These are phyloP conservation scores for Lasioglossum marginatum DNA, from an alignment of 2,888 invertebrate species.

Conservation along the genomic window DNA sequence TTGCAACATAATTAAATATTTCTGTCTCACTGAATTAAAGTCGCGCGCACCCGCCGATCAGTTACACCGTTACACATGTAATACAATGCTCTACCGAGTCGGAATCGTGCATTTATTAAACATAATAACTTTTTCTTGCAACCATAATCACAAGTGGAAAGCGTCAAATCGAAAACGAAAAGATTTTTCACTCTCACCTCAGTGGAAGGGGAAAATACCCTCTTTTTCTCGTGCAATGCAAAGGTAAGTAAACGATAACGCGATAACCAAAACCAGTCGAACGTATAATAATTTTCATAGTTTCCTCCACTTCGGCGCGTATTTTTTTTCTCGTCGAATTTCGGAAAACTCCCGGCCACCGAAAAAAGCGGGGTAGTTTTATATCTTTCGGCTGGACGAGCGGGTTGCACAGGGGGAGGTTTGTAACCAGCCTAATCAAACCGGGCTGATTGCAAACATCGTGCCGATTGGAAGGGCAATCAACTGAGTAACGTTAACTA, in stretches of 20 bases:
- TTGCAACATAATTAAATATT: constrained; percentile 10
- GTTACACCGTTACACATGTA: not conserved
- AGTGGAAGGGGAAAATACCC: not conserved
- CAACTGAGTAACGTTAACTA: constrained; percentile 81
- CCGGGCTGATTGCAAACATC: constrained; percentile 78
- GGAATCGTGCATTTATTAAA: constrained; percentile 9
- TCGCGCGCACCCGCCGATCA: not conserved
- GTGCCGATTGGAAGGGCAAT: constrained; percentile 80
- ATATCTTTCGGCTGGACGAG: constrained; percentile 50
- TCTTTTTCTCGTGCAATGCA: not conserved
- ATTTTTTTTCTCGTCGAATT: not conserved
- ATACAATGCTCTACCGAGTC: not conserved
- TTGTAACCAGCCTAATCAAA: constrained; percentile 73
- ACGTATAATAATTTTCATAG: constrained; percentile 38
- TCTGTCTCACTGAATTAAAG: constrained; percentile 20
- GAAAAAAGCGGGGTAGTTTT: constrained; percentile 57
- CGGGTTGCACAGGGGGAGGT: constrained; percentile 52
- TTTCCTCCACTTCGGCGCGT: not conserved
- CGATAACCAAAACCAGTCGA: too few relatives aligned
- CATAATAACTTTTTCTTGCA: not conserved
- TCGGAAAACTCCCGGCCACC: constrained; percentile 19
- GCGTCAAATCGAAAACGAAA: not conserved
- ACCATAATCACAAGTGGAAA: not conserved
- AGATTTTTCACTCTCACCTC: not conserved
- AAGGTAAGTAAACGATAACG: not conserved